Evolutionary conservation across 1,140 invertebrate species (phyloP).

Genomic region (Coelopa frigida): DNA sequence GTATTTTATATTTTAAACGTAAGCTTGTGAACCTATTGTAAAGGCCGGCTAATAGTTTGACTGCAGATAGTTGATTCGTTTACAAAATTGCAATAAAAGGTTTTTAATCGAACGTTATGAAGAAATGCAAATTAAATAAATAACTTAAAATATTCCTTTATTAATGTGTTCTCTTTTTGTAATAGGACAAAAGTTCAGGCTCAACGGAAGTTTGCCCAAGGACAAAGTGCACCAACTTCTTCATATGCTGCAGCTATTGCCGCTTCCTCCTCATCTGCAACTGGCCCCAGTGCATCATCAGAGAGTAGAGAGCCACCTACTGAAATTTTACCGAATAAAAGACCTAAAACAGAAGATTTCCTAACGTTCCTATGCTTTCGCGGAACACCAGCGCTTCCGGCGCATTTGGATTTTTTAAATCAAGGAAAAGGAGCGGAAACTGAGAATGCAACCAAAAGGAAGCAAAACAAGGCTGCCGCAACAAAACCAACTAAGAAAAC

Average conservation of each 20-base stretch:
- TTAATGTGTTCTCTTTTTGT: conserved; percentile 11
- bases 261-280: conserved; percentile 54
- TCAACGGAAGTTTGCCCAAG: conserved; percentile 87
- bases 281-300: conserved; percentile 48
- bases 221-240: conserved; percentile 49
- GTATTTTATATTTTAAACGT: too few species aligned
- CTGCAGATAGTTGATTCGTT: too few species aligned
- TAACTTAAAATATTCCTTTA: too few species aligned
- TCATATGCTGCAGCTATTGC: conserved; percentile 40
- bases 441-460: conserved; percentile 16
- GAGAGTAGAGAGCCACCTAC: conserved; percentile 46
- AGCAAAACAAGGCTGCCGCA: conserved; percentile 7
- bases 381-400: conserved; percentile 67
- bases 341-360: conserved; percentile 85
- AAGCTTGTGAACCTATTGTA: too few species aligned
- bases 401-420: conserved; percentile 69
- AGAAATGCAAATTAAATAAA: too few species aligned
- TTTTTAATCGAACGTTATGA: too few species aligned
- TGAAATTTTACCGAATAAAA: conserved; percentile 57
- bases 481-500: conserved; percentile 17
- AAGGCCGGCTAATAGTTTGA: too few species aligned
- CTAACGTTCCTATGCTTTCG: conserved; percentile 81
- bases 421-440: conserved; percentile 35
- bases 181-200: conserved; percentile 74
- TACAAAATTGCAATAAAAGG: too few species aligned